A percentile compares a stretch with the other conserved stretches of the same genome.
Evolutionary conservation across 2,113 vertebrate genomes (phyloP).

Genomic region (Clarias macrocephalus): DNA sequence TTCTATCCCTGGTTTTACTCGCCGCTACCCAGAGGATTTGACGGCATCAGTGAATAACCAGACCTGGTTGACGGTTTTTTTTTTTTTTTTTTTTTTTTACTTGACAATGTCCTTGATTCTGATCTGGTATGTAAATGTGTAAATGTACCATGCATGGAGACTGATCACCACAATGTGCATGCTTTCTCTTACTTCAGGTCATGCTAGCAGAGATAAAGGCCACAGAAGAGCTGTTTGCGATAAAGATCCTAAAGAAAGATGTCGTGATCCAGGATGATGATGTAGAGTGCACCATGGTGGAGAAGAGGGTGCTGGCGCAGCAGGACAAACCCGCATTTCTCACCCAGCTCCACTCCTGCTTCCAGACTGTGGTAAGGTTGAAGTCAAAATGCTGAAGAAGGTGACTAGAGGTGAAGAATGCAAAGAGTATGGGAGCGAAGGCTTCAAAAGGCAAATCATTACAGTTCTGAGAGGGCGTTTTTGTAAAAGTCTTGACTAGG

Average conservation of each 20-base stretch:
- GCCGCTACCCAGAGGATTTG: neutral
- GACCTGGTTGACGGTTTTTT: neutral
- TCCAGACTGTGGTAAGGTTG: slow-evolving; percentile 88
- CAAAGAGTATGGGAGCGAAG: neutral
- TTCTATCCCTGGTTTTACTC: neutral
- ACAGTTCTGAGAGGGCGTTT: neutral
- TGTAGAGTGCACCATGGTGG: slow-evolving; percentile 95
- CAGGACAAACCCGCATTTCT: slow-evolving; percentile 89
- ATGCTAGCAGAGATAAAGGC: slow-evolving; percentile 92
- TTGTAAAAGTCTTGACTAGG: neutral
- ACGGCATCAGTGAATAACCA: neutral
- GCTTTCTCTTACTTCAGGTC: slow-evolving; percentile 71
- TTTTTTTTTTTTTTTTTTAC: too few species aligned
- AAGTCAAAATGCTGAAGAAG: too few species aligned
- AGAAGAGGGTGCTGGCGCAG: slow-evolving; percentile 90
- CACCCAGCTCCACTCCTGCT: slow-evolving; percentile 93
- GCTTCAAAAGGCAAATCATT: neutral
- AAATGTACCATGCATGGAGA: too few species aligned
- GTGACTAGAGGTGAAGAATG: neutral
- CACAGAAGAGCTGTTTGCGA: slow-evolving; percentile 83
- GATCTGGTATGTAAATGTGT: neutral
- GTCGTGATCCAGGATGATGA: slow-evolving; percentile 98
- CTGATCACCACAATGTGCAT: neutral
- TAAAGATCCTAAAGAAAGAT: slow-evolving; percentile 95
- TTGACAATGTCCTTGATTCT: neutral